A percentile compares a stretch with the other conserved stretches of the same genome.
Evolutionary conservation across 2,888 invertebrate genomes (phyloP).

Genomic region (Oscheius sp.): DNA sequence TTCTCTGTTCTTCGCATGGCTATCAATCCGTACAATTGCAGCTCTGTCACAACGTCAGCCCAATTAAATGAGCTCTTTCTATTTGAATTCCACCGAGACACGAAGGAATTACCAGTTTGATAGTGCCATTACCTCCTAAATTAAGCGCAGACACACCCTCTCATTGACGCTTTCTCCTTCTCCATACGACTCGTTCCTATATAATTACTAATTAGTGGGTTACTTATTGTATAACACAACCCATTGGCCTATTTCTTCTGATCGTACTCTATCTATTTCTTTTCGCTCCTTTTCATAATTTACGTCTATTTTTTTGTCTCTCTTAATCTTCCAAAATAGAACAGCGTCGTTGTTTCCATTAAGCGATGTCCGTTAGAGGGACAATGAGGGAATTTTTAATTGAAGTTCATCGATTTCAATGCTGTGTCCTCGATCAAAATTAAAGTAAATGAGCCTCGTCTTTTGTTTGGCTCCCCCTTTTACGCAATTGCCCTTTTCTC

Average conservation of each 20-base stretch:
- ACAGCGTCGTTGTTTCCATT: not conserved
- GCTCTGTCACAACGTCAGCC: slow-evolving; percentile 20
- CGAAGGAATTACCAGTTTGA: slow-evolving; percentile 29
- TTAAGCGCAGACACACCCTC: slow-evolving; percentile 11
- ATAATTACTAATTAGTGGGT: not conserved
- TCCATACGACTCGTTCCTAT: not conserved
- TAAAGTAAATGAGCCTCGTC: slow-evolving; percentile 16
- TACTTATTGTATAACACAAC: too few species aligned
- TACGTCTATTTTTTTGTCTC: not conserved
- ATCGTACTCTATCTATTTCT: not conserved
- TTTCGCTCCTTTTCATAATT: not conserved
- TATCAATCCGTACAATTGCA: slow-evolving; percentile 12
- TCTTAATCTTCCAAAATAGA: not conserved
- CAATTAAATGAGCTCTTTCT: slow-evolving; percentile 27
- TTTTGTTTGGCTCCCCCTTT: not conserved
- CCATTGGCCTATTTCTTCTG: not conserved
- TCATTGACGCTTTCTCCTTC: not conserved
- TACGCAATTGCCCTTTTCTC: not conserved
- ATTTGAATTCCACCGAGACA: slow-evolving; percentile 27
- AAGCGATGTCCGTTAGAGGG: slow-evolving; percentile 3
- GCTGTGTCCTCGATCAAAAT: slow-evolving; percentile 11
- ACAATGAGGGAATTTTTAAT: slow-evolving; percentile 25
- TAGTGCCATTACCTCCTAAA: slow-evolving; percentile 25
- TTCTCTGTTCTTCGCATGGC: not conserved
- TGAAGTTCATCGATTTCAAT: slow-evolving; percentile 26